Evolutionary conservation across 2,888 invertebrate species (phyloP), one percentile per base, ranked within the genome.

Genomic region (Rhamnusium bicolor): DNA sequence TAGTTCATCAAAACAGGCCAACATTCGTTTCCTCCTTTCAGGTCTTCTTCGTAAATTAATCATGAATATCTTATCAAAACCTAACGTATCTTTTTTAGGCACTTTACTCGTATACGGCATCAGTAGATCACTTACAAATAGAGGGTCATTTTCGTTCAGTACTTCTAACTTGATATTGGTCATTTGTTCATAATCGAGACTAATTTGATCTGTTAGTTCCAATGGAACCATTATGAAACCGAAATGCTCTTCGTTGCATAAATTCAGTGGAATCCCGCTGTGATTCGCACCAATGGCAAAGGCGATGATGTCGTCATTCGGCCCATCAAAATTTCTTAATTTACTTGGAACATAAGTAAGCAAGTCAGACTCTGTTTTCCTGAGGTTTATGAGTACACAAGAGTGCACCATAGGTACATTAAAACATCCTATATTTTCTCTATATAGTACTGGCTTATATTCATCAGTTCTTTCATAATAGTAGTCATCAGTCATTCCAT

Each of bases 401-500:
- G 95, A 94, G 85, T 98, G 98, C 1, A 98, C 92, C 97, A 98
- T 96, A 0, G 98, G 96, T 0, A 98, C 98, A 3, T 89, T 83
- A 84, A 94, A 95, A 84, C 95, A 95, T 0, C 97, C 98, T 0
- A 88, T 84, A 68, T 91, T 82, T 72, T 93, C 90, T 12, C 93
- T 88, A 75, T 93, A 90, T 53, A 96, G 89, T 62, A 98, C 95
- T 1, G 93, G 92, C 81, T 94, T 92, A 85, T 98, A 99, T 54
- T 95, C 93, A 4, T 95, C 94, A 0, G 96, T 95, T 82, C 98
- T 90, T 78, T 91, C 88, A 85, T 96, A 96, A 86, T 98, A 95
- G 85, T 94, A 97, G 74, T 94, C 91, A 0, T 92, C 90, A 0
- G 94, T 93, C 95, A 98, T 97, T 2, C 95, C 98, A 81, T 95